Conservation (phyloP, 2,888 invertebrate genomes). For the Acanthosepion esculentum region DNA sequence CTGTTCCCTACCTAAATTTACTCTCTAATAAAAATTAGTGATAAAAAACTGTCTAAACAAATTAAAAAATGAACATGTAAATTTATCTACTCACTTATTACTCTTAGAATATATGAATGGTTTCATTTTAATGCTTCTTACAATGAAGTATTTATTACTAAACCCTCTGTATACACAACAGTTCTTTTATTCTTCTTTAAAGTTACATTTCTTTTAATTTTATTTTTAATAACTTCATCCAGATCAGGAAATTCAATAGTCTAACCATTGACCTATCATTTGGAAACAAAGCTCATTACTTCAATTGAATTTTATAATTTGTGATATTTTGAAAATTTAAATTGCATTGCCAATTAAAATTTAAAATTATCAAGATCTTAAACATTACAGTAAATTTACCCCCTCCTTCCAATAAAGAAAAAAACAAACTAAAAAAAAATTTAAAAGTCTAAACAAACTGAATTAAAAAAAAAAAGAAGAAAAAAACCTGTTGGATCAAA, state of each 20-base stretch:
- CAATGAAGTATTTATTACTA: too few relatives aligned
- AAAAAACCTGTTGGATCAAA: background rate
- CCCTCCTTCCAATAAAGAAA: background rate
- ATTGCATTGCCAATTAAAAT: conserved; percentile 11
- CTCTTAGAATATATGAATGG: too few relatives aligned
- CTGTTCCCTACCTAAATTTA: too few relatives aligned
- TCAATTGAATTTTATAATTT: background rate
- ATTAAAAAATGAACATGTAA: too few relatives aligned
- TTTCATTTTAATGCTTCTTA: too few relatives aligned
- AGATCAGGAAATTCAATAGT: background rate
- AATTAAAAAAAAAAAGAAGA: background rate
- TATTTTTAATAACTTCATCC: background rate
- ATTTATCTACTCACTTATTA: too few relatives aligned
- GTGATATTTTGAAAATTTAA: background rate
- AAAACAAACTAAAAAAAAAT: background rate
- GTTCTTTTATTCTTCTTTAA: too few relatives aligned
- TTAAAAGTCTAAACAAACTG: background rate
- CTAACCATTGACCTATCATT: background rate
- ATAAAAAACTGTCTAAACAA: too few relatives aligned
- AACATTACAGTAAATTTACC: background rate
- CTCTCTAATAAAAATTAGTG: too few relatives aligned
- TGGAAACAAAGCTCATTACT: background rate
- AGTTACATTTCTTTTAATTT: too few relatives aligned
- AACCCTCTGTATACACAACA: too few relatives aligned
- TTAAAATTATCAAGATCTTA: background rate